These are phyloP conservation scores for Chamaetylas fuelleborni DNA, from an alignment of 2,113 vertebrate species.

Conservation along the genomic window DNA sequence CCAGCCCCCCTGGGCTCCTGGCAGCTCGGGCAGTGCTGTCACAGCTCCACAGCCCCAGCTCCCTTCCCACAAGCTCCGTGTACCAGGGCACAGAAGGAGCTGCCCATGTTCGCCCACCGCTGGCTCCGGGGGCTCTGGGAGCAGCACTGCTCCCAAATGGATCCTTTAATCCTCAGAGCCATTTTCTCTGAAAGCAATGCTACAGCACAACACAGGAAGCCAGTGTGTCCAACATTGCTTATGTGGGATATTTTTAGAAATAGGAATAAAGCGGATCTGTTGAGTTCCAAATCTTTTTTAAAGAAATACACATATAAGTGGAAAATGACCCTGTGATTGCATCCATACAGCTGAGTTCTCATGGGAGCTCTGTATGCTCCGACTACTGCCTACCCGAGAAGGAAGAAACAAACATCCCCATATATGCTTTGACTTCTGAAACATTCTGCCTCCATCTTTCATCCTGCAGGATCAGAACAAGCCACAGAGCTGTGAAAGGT, in stretches of 20 bases:
- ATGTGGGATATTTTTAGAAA: neutral
- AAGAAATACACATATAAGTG: neutral
- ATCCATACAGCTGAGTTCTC: neutral
- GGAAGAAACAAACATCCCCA: neutral
- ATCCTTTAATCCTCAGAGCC: neutral
- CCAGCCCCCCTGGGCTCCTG: neutral
- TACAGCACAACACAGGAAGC: neutral
- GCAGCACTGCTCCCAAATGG: neutral
- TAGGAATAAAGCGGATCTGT: neutral
- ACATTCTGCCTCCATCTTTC: neutral
- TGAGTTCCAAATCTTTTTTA: neutral
- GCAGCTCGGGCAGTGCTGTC: accelerated
- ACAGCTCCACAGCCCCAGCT: accelerated
- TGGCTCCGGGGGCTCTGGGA: neutral
- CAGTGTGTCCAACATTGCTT: neutral
- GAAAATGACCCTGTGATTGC: neutral
- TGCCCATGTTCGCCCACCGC: accelerated
- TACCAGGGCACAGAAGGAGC: neutral
- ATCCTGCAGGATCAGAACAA: neutral
- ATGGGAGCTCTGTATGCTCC: neutral
- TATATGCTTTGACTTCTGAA: neutral
- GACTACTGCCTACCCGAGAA: neutral
- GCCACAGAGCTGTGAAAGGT: neutral
- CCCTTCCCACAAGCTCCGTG: neutral
- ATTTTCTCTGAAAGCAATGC: neutral